Evolutionary conservation across 2,113 vertebrate genomes (phyloP).

Genomic region (Danio rerio): DNA sequence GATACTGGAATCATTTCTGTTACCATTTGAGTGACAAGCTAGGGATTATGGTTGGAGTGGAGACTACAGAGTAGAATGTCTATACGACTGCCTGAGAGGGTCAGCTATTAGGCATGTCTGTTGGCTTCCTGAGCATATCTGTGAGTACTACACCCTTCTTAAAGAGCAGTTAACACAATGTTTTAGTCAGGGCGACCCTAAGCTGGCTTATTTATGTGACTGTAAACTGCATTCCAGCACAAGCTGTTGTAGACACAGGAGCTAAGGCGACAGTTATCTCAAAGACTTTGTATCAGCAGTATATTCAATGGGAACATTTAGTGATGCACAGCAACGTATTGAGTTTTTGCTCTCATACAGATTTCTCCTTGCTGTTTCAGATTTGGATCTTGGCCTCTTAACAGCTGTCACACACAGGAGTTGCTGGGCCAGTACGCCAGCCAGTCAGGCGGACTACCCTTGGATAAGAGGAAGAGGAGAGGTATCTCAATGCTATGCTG

Average conservation of each 20-base stretch:
- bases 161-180: too few relatives aligned
- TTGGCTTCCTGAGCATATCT: too few relatives aligned
- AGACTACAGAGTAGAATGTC: too few relatives aligned
- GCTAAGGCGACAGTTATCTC: constrained; percentile 16
- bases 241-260: constrained; percentile 45
- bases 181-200: too few relatives aligned
- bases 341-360: background rate
- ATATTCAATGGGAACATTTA: background rate
- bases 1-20: too few relatives aligned
- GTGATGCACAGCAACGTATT: background rate
- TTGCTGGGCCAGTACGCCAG: background rate
- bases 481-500: constrained; percentile 31
- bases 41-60: too few relatives aligned
- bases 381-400: background rate
- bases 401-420: constrained; percentile 1
- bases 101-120: too few relatives aligned
- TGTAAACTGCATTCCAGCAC: constrained; percentile 18
- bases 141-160: too few relatives aligned
- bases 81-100: too few relatives aligned
- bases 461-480: constrained; percentile 28
- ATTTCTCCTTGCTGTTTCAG: background rate
- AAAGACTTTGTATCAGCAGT: background rate
- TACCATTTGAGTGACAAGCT: too few relatives aligned
- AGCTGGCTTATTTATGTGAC: constrained; percentile 8
- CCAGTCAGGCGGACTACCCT: background rate